Base-by-base conservation (phyloP, 2,797 vertebrate genomes). In the Eulemur rubriventer region DNA sequence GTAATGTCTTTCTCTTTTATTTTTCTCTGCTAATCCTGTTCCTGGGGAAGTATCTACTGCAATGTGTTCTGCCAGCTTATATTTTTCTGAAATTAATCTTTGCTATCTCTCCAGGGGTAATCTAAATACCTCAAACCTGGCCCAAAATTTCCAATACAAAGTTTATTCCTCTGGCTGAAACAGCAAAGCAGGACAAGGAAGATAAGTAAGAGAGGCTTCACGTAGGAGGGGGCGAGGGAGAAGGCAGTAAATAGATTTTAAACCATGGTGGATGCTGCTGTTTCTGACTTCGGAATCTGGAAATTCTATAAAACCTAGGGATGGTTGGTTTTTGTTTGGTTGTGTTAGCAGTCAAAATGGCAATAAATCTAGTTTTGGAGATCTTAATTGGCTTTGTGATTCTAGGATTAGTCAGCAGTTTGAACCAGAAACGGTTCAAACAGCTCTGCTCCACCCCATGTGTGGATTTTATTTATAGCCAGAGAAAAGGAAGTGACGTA, bases 11-110 rank as follows among this genome's bases (percentile, higher is more conserved):
- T 96, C 82, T n/a, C 65, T 91, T 95, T 83, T 92, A 14, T 87
- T 84, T 96, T 92, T 79, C 92, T 93, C 91, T 93, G 61, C 81
- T 95, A 94, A 93, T 96, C 94, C 94, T 92, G 72, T 88, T 96
- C 84, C 85, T 94, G 28, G 50, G 67, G 81, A 95, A 96, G 82
- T 55, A 85, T 81, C 91, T 81, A 95, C 76, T 78, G 14, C 73
- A 50, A 24, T 28, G 43, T 92, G 76, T 85, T 94, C 72, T 82
- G 94, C 81, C 80, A 96, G 83, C 11, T 91, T 82, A 13, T 78
- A 55, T 84, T 94, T 94, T 95, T 52, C 52, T 89, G 79, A 57
- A 73, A 63, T 87, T 89, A 91, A 82, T 95, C 80, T 96, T 92
- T 76, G 46, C 55, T 88, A 1, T 50, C n/a, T 92, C 38, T 94